Conservation (phyloP, 2,888 invertebrate species). For the Priocnemis perturbator region DNA sequence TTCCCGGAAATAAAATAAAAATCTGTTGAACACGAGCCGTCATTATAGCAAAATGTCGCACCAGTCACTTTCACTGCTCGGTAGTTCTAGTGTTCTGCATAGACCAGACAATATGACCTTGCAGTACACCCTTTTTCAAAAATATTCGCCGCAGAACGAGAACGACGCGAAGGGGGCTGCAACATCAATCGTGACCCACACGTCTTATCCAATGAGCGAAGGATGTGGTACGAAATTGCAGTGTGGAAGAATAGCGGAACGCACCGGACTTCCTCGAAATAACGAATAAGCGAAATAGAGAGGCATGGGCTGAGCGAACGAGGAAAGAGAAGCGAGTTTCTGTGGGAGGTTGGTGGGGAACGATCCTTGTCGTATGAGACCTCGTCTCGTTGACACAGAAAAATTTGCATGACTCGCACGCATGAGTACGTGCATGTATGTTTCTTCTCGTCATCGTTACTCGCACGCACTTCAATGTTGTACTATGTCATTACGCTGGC, state of each 20-base stretch:
- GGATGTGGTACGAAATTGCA: slow-evolving; percentile 73
- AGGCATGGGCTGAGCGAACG: not conserved
- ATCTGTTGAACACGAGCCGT: too few species aligned
- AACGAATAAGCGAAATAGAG: slow-evolving; percentile 39
- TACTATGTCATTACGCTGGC: slow-evolving; percentile 39
- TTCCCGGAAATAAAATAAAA: too few species aligned
- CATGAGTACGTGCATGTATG: slow-evolving; percentile 5
- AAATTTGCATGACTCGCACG: slow-evolving; percentile 51
- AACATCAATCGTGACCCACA: slow-evolving; percentile 34
- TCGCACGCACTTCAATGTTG: slow-evolving; percentile 46
- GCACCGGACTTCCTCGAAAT: slow-evolving; percentile 66
- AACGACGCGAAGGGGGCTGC: too few species aligned
- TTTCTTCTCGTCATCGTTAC: slow-evolving; percentile 26
- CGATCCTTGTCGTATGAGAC: slow-evolving; percentile 26
- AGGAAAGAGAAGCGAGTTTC: too few species aligned
- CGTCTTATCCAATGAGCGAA: slow-evolving; percentile 68
- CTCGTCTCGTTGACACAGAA: slow-evolving; percentile 61
- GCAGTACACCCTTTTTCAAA: too few species aligned
- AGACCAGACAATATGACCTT: too few species aligned
- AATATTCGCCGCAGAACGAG: too few species aligned
- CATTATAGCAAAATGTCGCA: too few species aligned
- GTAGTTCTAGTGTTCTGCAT: too few species aligned
- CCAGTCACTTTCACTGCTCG: too few species aligned
- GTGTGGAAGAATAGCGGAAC: slow-evolving; percentile 56
- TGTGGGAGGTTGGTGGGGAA: not conserved